phyloP scores from a whole-genome alignment of 2,888 invertebrate species.

The Eupithecia inturbata region DNA sequence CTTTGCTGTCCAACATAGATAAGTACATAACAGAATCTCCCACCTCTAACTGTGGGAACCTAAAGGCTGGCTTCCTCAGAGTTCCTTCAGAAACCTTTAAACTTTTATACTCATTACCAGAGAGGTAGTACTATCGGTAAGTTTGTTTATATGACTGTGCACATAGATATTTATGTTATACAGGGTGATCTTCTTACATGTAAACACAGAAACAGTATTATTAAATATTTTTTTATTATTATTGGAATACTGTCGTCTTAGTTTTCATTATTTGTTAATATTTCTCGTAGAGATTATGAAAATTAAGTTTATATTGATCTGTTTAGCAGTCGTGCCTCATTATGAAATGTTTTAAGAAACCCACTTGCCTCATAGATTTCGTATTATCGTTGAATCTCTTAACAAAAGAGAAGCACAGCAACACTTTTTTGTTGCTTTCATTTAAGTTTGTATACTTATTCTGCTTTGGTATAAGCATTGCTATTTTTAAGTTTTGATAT shows the following conservation, averaged over 20 bases:
- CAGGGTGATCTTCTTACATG: not conserved
- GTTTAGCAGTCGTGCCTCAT: not conserved
- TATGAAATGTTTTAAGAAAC: not conserved
- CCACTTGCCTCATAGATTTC: not conserved
- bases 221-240: not conserved
- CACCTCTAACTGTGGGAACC: constrained; percentile 69
- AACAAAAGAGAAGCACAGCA: not conserved
- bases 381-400: not conserved
- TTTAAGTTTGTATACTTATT: not conserved
- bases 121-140: constrained; percentile 23
- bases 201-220: not conserved
- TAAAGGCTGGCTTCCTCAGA: constrained; percentile 68
- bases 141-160: not conserved
- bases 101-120: constrained; percentile 46
- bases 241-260: not conserved
- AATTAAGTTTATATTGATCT: not conserved
- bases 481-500: constrained; percentile 17
- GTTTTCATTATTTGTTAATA: not conserved
- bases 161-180: not conserved
- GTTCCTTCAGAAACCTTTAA: constrained; percentile 61
- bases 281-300: not conserved
- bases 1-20: constrained; percentile 83
- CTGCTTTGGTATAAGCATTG: constrained; percentile 1
- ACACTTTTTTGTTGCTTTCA: not conserved
- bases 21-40: constrained; percentile 64